Evolutionary conservation across 2,888 invertebrate genomes (phyloP), one percentile per base, ranked within the genome.

Genomic region (Nemapogon koenigi): DNA sequence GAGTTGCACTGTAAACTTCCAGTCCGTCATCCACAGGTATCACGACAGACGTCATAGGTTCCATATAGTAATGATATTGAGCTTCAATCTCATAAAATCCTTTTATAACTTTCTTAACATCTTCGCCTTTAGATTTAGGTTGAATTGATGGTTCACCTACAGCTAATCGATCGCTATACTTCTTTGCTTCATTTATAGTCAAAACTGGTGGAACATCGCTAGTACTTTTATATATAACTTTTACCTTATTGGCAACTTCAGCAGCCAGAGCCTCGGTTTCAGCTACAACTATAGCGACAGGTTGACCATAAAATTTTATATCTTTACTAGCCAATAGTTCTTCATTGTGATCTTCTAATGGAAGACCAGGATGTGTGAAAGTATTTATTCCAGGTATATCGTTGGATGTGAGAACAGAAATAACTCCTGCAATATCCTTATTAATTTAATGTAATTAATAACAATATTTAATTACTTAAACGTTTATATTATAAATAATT

Each of bases 21-120:
- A 89, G 54, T 0, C 83, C 84, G 27, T 85, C 83, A 49, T 91
- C 91, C 2, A 80, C 68, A 0, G 91, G 91, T 3, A 86, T 53
- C 18, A 83, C 86, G 1, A 88, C 78, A 39, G 85, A 83, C 0
- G 81, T 68, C 8, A 88, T 81, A 0, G 88, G 84, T 54, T 91
- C 91, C 83, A 91, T 80, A 28, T 86, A 85, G 48, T 85, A 89
- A 59, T 91, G 91, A 55, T 88, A 90, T 53, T 91, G 91, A 0
- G 81, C 60, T 10, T 84, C 86, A 41, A 83, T 60, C 42, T 82
- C 73, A 43, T 83, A 76, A 1, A 68, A 66, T 0, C 90, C 90
- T 43, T 78, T 82, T 10, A 85, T 61, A 1, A 78, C 64, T 45
- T 64, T 67, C 35, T 40, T 57, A 1, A 69, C 56, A 47, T 75